Base-by-base conservation (phyloP, 2,888 invertebrate species). In the Pammene aurita region DNA sequence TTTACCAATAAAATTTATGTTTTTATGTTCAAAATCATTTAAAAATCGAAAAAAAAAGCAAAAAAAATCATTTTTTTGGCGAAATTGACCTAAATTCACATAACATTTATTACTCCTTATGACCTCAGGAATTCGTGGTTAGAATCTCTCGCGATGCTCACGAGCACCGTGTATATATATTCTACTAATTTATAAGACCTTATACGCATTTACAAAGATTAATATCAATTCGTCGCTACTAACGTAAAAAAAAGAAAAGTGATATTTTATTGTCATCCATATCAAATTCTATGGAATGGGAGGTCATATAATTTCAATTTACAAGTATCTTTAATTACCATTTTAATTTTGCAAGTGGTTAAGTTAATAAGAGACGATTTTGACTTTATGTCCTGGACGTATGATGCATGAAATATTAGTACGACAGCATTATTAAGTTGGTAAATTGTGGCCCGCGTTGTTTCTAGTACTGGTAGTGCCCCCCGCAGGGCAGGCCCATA, bases 251-350 rank as follows among this genome's bases (percentile, higher is more conserved):
- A 42, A 11, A 42, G 69, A 69, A 69, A 60, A 69, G 69, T 69
- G 64, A 69, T 65, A 69, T 77, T 77, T 76, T 78, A 78, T 77
- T 77, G 66, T 66, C 68, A 74, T 72, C 46, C 58, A 64, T 58
- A 81, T 83, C 79, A 82, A 81, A 80, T 74, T 76, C 73, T 77
- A 78, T 75, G 74, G 73, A 66, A 57, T 75, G 74, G 73, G 67
- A 57, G 73, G 75, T 72, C 76, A 73, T 78, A 73, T 78, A 77
- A 77, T 76, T 80, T 74, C 72, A 65, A 72, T 73, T 62, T 74
- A 73, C 72, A 75, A 63, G 65, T 60, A 65, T 69, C 38, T 63
- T 44, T 64, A 64, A 69, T 69, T 64, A 69, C 65, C 48, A 60
- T 10, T 6, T 35, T 60, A 55, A 14, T 14, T 34, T 7, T 41